Base-by-base conservation (phyloP, 2,797 vertebrate genomes). In the Sebastes minor region DNA sequence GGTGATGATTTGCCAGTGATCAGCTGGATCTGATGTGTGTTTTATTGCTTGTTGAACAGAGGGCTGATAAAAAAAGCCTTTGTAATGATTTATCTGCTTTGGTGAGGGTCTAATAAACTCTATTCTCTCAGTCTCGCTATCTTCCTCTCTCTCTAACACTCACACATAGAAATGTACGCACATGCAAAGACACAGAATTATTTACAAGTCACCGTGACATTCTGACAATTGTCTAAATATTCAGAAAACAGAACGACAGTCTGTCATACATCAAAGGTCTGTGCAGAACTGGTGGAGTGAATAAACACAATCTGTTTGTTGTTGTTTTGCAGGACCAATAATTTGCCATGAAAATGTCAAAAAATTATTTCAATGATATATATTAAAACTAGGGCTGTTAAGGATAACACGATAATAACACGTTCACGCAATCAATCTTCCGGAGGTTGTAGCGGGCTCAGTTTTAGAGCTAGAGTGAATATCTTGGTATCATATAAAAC, bases 41-140 rank as follows among this genome's bases (percentile, higher is more conserved):
- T 90, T 89, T 91, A 84, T 87, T 86, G 86, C 82, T 84, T 87
- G 74, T 76, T 85, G 73, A 83, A 84, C 60, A 75, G 18, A 76
- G 38, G 62, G 42, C 68, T 78, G 80, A 91, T 71, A 77, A 85
- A 87, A 87, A 86, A 86, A 46, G 63, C 20, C 60, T 80, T 82
- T 85, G 57, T 65, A 65, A 75, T 80, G 35, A 76, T 85, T 81
- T 74, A 82, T 88, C 71, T 85, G 74, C 49, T 82, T 71, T 42
- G 23, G 20, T 60, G 67, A 84, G 49, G 14, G 35, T 77, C 61
- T 74, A 78, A 79, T 86, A 78, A 82, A 80, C 27, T 84, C 57
- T 77, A 61, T 76, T 67, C 65, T 77, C 52, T 80, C 35, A 23
- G 16, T 32, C 8, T 64, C n/a, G 14, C 27, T 59, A 35, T 82